These are phyloP conservation scores for Drosophila sturtevanti DNA, from an alignment of 1,140 invertebrate genomes.

Conservation along the genomic window DNA sequence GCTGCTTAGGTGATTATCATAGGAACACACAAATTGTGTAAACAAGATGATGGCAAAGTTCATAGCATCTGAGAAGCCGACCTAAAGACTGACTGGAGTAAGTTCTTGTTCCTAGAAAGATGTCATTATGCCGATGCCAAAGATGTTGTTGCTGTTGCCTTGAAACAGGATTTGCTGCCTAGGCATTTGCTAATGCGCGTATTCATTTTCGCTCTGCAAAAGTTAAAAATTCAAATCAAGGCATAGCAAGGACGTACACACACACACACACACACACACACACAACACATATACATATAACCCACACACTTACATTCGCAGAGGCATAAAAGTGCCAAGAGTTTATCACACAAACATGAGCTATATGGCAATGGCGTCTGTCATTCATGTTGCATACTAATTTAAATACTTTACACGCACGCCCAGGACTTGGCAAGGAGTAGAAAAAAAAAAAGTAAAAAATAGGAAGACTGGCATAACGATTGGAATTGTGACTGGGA, in stretches of 20 bases:
- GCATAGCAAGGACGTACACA: slow-evolving; percentile 48
- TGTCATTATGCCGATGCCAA: slow-evolving; percentile 46
- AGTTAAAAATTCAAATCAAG: slow-evolving; percentile 77
- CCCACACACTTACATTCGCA: neutral
- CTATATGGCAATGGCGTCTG: slow-evolving; percentile 64
- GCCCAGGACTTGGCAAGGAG: slow-evolving; percentile 16
- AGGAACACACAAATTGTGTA: slow-evolving; percentile 48
- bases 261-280: slow-evolving; percentile 21
- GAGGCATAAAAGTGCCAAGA: slow-evolving; percentile 32
- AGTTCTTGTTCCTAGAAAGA: slow-evolving; percentile 54
- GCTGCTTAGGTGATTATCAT: slow-evolving; percentile 66
- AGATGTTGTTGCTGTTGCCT: slow-evolving; percentile 32
- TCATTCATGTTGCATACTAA: slow-evolving; percentile 81
- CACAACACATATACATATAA: slow-evolving; percentile 1
- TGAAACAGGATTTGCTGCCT: slow-evolving; percentile 29
- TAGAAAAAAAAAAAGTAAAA: slow-evolving; percentile 3
- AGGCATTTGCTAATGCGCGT: slow-evolving; percentile 68
- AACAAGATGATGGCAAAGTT: slow-evolving; percentile 53
- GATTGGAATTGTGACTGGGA: neutral
- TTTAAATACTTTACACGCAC: slow-evolving; percentile 74
- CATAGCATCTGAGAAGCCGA: slow-evolving; percentile 28
- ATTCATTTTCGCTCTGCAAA: slow-evolving; percentile 74
- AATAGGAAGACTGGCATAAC: neutral
- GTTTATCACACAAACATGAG: slow-evolving; percentile 67
- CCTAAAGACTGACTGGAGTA: slow-evolving; percentile 56